These are phyloP conservation scores for Pyrrhia umbra DNA, from an alignment of 2,888 invertebrate species.

Conservation along the genomic window DNA sequence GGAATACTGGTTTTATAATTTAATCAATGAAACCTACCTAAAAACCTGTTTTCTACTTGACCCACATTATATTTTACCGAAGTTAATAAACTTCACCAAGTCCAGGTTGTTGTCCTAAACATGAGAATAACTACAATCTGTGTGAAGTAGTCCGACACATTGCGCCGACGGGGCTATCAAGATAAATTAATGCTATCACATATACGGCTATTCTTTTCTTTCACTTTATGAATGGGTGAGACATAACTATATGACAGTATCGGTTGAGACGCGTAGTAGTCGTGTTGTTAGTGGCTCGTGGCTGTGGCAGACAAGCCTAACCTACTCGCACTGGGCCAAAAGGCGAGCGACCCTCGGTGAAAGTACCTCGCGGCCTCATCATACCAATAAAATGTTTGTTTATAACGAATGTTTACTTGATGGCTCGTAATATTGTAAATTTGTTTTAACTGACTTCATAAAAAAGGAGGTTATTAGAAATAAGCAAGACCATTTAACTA, in stretches of 20 bases:
- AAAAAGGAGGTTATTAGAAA: too few species aligned
- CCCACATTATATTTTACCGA: slow-evolving; percentile 48
- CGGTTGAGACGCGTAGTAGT: slow-evolving; percentile 47
- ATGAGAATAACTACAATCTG: slow-evolving; percentile 72
- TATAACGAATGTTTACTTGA: slow-evolving; percentile 55
- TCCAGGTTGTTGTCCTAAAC: slow-evolving; percentile 80
- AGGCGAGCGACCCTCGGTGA: slow-evolving; percentile 86
- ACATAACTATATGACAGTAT: slow-evolving; percentile 55
- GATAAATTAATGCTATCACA: slow-evolving; percentile 64
- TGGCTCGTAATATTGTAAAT: slow-evolving; percentile 33
- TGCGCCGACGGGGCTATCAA: slow-evolving; percentile 64
- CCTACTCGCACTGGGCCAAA: slow-evolving; percentile 74
- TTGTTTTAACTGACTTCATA: too few species aligned
- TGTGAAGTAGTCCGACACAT: slow-evolving; percentile 84
- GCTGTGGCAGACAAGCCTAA: slow-evolving; percentile 70
- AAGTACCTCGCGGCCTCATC: slow-evolving; percentile 81
- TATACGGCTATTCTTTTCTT: slow-evolving; percentile 77
- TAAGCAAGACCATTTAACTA: slow-evolving; percentile 5
- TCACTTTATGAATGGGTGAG: slow-evolving; percentile 75
- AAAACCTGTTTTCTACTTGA: slow-evolving; percentile 44
- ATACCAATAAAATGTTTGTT: slow-evolving; percentile 60
- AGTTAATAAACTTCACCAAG: slow-evolving; percentile 42
- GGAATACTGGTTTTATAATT: slow-evolving; percentile 42
- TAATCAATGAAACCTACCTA: slow-evolving; percentile 30
- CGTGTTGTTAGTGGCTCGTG: slow-evolving; percentile 56